Evolutionary conservation across 2,888 invertebrate genomes (phyloP).

Genomic region (Phalera bucephala): DNA sequence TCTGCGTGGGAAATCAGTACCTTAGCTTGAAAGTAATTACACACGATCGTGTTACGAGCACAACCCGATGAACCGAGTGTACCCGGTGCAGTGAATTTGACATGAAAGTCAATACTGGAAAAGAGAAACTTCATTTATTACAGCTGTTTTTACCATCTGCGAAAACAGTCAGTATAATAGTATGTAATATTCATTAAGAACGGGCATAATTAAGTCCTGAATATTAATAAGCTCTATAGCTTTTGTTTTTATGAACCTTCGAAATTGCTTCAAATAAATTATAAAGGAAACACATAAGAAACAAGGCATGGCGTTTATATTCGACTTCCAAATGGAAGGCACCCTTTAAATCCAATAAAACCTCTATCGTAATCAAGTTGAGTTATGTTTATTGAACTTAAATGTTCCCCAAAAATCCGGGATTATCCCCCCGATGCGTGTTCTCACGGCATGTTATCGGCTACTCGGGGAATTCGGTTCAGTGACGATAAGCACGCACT

Average conservation of each 20-base stretch:
- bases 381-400: slow-evolving; percentile 42
- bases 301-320: no score
- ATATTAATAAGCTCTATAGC: no score
- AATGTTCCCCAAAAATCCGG: slow-evolving; percentile 44
- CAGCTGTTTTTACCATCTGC: slow-evolving; percentile 10
- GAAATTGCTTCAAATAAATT: no score
- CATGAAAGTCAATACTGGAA: slow-evolving; percentile 8
- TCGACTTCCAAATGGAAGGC: slow-evolving; percentile 24
- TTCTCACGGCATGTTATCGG: slow-evolving; percentile 70
- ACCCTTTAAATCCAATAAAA: slow-evolving; percentile 27
- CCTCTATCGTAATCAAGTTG: slow-evolving; percentile 42
- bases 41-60: slow-evolving; percentile 22
- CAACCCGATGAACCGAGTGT: slow-evolving; percentile 29
- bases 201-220: no score
- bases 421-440: slow-evolving; percentile 52
- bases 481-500: slow-evolving; percentile 64
- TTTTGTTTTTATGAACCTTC: no score
- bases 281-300: no score
- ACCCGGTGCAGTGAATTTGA: slow-evolving; percentile 17
- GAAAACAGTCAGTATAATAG: slow-evolving; percentile 3
- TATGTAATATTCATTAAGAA: no score
- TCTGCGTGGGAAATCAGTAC: no score
- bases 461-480: slow-evolving; percentile 50
- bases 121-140: slow-evolving; percentile 9
- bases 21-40: no score